A percentile compares a stretch with the other conserved stretches of the same genome.
phyloP scores from a whole-genome alignment of 2,113 vertebrate species.

The Bufo bufo region DNA sequence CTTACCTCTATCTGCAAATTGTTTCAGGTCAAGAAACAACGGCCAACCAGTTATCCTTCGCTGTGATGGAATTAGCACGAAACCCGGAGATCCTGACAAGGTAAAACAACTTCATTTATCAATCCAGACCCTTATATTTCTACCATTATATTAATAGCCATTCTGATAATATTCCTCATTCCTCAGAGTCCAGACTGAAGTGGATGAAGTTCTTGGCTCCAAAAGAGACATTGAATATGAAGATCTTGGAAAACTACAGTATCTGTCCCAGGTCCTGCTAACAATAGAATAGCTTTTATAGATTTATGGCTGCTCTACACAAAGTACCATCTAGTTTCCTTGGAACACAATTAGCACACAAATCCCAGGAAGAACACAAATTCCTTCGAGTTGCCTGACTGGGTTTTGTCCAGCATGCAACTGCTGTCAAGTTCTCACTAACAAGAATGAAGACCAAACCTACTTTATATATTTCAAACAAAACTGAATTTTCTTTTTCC shows the following conservation, averaged over 20 bases:
- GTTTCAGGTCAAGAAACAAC: slow-evolving; percentile 88
- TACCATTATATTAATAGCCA: neutral
- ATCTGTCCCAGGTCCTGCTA: slow-evolving; percentile 83
- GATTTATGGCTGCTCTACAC: too few relatives aligned
- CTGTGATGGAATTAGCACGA: slow-evolving; percentile 83
- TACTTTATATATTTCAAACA: neutral
- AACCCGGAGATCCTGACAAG: slow-evolving; percentile 84
- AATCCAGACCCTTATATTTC: neutral
- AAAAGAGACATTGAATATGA: slow-evolving; percentile 84
- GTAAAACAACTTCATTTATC: slow-evolving; percentile 63
- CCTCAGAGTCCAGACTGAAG: slow-evolving; percentile 78
- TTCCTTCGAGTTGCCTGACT: too few relatives aligned
- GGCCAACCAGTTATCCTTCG: slow-evolving; percentile 85
- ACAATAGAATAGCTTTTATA: neutral
- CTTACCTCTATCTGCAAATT: neutral
- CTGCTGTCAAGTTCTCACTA: too few relatives aligned
- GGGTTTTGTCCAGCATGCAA: too few relatives aligned
- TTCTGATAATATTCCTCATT: neutral
- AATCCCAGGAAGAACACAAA: too few relatives aligned
- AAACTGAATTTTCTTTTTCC: neutral
- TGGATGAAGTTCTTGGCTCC: slow-evolving; percentile 87
- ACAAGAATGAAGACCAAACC: too few relatives aligned
- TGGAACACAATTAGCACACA: too few relatives aligned
- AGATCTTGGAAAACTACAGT: slow-evolving; percentile 83
- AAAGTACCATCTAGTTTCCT: too few relatives aligned